Conservation (phyloP, 2,888 invertebrate genomes). For the Bombylius major region DNA sequence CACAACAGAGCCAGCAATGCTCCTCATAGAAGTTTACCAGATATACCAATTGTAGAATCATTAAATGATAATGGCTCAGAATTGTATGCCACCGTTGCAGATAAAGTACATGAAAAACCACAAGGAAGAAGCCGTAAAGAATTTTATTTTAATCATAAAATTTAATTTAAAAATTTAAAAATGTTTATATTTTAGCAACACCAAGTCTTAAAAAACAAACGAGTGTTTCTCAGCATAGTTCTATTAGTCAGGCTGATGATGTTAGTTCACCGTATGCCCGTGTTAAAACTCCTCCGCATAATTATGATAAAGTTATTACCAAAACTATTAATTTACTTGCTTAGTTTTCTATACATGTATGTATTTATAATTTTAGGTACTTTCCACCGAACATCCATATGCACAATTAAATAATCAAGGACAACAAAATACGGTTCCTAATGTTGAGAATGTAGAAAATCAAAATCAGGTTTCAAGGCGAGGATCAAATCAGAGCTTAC, state of each 20-base stretch:
- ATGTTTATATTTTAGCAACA: slow-evolving; percentile 21
- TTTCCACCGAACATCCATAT: slow-evolving; percentile 35
- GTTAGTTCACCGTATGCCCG: slow-evolving; percentile 51
- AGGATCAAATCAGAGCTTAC: slow-evolving; percentile 14
- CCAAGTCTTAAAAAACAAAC: slow-evolving; percentile 36
- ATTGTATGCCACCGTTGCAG: slow-evolving; percentile 71
- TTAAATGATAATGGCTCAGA: slow-evolving; percentile 71
- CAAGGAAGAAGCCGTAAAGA: slow-evolving; percentile 30
- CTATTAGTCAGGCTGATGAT: slow-evolving; percentile 44
- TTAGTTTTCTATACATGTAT: neutral
- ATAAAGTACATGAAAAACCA: slow-evolving; percentile 37
- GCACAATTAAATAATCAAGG: slow-evolving; percentile 34
- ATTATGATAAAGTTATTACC: slow-evolving; percentile 43
- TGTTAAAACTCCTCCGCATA: slow-evolving; percentile 51
- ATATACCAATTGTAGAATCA: slow-evolving; percentile 62
- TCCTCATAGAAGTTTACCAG: slow-evolving; percentile 67
- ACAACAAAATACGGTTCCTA: slow-evolving; percentile 11
- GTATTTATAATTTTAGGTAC: slow-evolving; percentile 18
- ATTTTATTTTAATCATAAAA: neutral
- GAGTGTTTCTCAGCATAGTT: slow-evolving; percentile 48
- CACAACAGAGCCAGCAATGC: slow-evolving; percentile 34
- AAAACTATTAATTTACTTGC: neutral
- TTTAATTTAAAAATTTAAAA: neutral
- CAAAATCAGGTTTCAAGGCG: slow-evolving; percentile 7
- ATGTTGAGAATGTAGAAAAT: slow-evolving; percentile 2